phyloP scores from a whole-genome alignment of 1,140 invertebrate species.

The Macrotrachela quadricornifera region DNA sequence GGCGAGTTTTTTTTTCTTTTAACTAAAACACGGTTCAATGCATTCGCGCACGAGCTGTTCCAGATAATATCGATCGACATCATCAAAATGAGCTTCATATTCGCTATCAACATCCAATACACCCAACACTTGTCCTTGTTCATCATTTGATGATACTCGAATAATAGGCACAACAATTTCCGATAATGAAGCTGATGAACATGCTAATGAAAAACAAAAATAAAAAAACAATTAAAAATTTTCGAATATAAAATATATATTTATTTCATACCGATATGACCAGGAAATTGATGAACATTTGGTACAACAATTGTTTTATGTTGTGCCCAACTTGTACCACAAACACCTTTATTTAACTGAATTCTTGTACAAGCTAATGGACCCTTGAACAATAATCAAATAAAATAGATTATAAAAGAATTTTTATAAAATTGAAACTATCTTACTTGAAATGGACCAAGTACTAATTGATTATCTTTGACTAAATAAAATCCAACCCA shows the following conservation, averaged over 20 bases:
- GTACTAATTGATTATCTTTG: slow-evolving; percentile 2
- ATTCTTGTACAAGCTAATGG: slow-evolving; percentile 8
- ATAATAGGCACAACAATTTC: slow-evolving; percentile 8
- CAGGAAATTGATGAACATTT: slow-evolving; percentile 6
- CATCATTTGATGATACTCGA: not conserved
- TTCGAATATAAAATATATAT: not conserved
- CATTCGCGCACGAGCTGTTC: not conserved
- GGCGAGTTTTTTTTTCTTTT: too few species aligned
- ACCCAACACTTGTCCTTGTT: not conserved
- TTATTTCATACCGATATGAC: not conserved
- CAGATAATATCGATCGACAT: not conserved
- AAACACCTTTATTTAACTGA: slow-evolving; percentile 1
- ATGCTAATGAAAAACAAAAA: not conserved
- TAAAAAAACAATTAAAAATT: too few species aligned
- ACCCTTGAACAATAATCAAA: not conserved
- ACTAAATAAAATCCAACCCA: slow-evolving; percentile 8
- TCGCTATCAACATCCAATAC: slow-evolving; percentile 8
- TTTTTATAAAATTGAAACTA: not conserved
- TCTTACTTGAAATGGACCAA: slow-evolving; percentile 7
- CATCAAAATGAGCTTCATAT: not conserved
- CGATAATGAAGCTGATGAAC: not conserved
- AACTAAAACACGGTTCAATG: too few species aligned
- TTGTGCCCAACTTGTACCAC: slow-evolving; percentile 3
- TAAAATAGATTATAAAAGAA: not conserved
- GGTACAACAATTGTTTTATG: slow-evolving; percentile 2